Evolutionary conservation across 2,113 vertebrate species (phyloP).

Genomic region (Sylvicapra grimmia): DNA sequence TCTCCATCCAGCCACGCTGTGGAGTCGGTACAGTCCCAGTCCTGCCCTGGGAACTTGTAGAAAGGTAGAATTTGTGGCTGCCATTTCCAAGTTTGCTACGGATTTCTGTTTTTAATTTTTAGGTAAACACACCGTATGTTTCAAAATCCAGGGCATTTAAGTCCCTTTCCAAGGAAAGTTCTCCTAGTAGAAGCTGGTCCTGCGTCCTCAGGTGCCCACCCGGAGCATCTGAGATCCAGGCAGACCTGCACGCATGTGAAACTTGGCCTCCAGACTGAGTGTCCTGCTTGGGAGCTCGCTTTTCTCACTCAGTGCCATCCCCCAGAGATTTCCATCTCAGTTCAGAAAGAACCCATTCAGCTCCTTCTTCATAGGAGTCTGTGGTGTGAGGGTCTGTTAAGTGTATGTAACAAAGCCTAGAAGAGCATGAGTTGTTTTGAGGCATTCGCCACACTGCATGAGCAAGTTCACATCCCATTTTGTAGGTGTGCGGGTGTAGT

Average conservation of each 20-base stretch:
- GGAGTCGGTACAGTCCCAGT: not conserved
- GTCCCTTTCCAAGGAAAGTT: not conserved
- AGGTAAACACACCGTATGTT: not conserved
- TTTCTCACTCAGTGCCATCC: not conserved
- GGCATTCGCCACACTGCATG: not conserved
- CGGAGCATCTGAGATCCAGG: not conserved
- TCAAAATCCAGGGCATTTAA: not conserved
- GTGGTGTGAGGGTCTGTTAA: not conserved
- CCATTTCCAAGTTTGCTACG: not conserved
- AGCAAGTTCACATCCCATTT: not conserved
- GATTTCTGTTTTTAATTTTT: not conserved
- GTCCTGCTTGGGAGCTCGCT: not conserved
- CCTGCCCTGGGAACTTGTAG: not conserved
- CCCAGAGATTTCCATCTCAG: not conserved
- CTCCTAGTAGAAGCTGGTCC: not conserved
- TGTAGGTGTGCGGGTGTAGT: not conserved
- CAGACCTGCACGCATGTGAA: accelerated
- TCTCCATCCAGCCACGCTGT: not conserved
- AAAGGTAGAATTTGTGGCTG: not conserved
- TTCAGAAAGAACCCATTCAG: not conserved
- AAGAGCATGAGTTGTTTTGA: not conserved
- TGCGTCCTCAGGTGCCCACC: not conserved
- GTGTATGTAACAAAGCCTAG: not conserved
- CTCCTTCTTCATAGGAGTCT: not conserved
- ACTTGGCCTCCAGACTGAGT: not conserved